Evolutionary conservation across 2,797 vertebrate species (phyloP).

Genomic region (Aulostomus chinensis): DNA sequence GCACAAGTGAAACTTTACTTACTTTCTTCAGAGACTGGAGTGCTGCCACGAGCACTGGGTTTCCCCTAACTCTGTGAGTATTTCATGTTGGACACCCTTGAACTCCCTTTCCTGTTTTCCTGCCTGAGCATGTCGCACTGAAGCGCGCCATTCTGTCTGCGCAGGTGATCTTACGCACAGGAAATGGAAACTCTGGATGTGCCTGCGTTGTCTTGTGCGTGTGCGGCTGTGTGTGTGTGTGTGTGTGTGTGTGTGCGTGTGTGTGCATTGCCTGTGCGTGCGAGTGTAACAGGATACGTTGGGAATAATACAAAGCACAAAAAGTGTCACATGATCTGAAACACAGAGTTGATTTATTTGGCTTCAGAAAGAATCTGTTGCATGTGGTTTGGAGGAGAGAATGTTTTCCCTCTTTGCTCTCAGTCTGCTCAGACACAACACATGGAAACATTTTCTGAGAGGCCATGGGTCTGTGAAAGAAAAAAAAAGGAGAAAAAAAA

Average conservation of each 20-base stretch:
- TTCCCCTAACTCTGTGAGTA: constrained; percentile 69
- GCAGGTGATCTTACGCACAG: constrained; percentile 78
- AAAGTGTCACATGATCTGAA: constrained; percentile 80
- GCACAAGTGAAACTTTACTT: constrained; percentile 45
- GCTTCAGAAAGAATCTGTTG: constrained; percentile 78
- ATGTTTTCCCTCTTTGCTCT: constrained; percentile 74
- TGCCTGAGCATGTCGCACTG: constrained; percentile 70
- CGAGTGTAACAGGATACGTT: constrained; percentile 73
- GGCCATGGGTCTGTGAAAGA: constrained; percentile 65
- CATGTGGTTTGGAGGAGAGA: constrained; percentile 79
- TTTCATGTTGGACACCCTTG: constrained; percentile 76
- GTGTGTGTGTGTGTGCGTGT: constrained; percentile 15
- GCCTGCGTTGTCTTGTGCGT: constrained; percentile 14
- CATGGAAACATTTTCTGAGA: constrained; percentile 79
- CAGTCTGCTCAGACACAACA: constrained; percentile 76
- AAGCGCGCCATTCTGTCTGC: constrained; percentile 72
- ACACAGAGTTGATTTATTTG: constrained; percentile 78
- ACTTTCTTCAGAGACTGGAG: constrained; percentile 61
- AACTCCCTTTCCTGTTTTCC: constrained; percentile 81
- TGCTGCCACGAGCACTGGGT: constrained; percentile 63
- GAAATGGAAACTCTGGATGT: constrained; percentile 78
- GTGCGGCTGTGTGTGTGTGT: constrained; percentile 14
- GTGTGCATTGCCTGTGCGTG: constrained; percentile 13
- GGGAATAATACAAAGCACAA: constrained; percentile 79
- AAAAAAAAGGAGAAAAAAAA: constrained; percentile 38